phyloP scores from a whole-genome alignment of 2,888 invertebrate genomes.

The Cataglyphis livida region DNA sequence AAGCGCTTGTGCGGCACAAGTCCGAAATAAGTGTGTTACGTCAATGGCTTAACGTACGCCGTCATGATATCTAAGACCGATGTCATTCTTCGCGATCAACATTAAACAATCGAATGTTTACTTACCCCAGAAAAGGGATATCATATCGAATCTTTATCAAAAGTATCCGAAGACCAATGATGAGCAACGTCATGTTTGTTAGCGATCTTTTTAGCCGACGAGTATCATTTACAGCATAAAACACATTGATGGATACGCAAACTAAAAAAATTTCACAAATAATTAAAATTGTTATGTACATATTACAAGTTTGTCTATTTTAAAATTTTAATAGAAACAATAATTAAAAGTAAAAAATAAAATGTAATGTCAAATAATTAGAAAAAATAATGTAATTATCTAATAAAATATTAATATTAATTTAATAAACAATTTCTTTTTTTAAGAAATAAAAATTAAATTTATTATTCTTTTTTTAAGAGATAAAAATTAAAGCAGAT shows the following conservation, averaged over 20 bases:
- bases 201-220: slow-evolving; percentile 30
- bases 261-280: background rate
- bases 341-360: background rate
- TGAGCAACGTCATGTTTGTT: slow-evolving; percentile 40
- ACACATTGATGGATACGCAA: background rate
- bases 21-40: slow-evolving; percentile 62
- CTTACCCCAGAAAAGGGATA: slow-evolving; percentile 76
- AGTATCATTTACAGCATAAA: slow-evolving; percentile 5
- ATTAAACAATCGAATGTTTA: slow-evolving; percentile 69
- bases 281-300: background rate
- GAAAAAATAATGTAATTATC: background rate
- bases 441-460: background rate
- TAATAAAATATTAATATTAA: background rate
- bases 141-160: slow-evolving; percentile 71
- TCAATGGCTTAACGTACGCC: slow-evolving; percentile 59
- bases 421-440: too few relatives aligned
- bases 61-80: slow-evolving; percentile 51
- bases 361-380: background rate
- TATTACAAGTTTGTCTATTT: background rate
- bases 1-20: slow-evolving; percentile 54
- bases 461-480: slow-evolving; percentile 8
- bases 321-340: background rate
- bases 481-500: background rate
- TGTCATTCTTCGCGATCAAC: slow-evolving; percentile 58
- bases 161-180: slow-evolving; percentile 50